Evolutionary conservation across 2,797 vertebrate genomes (phyloP).

Genomic region (Gymnopithys bicolor): DNA sequence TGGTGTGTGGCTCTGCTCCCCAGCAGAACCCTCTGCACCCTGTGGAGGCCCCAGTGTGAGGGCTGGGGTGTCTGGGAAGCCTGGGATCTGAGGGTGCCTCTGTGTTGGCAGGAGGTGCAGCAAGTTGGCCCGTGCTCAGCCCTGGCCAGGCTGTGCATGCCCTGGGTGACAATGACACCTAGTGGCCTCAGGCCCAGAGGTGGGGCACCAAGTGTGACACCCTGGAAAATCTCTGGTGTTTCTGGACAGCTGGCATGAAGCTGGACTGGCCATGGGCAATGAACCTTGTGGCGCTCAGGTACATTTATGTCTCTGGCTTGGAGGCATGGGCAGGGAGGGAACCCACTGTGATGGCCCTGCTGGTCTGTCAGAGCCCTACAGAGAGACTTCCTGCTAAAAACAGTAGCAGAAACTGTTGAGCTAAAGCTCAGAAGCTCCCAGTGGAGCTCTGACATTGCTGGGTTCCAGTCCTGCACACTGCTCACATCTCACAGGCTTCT

Average conservation of each 20-base stretch:
- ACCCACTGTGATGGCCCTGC: background rate
- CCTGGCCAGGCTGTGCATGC: background rate
- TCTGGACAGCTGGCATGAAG: fast-evolving
- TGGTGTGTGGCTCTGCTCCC: background rate
- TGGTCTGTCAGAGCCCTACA: background rate
- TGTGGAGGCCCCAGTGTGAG: fast-evolving
- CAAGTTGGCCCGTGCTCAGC: background rate
- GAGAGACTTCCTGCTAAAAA: background rate
- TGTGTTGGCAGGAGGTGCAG: fast-evolving
- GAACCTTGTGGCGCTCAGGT: fast-evolving
- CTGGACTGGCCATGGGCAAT: background rate
- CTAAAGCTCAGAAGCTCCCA: background rate
- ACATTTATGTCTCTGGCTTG: background rate
- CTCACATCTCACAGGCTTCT: background rate
- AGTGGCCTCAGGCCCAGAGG: background rate
- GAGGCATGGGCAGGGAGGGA: background rate
- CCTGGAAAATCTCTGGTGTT: background rate
- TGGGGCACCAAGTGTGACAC: background rate
- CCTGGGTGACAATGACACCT: constrained; percentile 41
- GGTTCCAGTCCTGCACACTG: background rate
- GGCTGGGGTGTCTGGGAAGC: background rate
- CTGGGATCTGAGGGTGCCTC: fast-evolving
- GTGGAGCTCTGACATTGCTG: background rate
- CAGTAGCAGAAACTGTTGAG: background rate
- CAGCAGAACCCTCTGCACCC: fast-evolving